Conservation (phyloP, 2,888 invertebrate species). For the Glaucopsyche alexis region DNA sequence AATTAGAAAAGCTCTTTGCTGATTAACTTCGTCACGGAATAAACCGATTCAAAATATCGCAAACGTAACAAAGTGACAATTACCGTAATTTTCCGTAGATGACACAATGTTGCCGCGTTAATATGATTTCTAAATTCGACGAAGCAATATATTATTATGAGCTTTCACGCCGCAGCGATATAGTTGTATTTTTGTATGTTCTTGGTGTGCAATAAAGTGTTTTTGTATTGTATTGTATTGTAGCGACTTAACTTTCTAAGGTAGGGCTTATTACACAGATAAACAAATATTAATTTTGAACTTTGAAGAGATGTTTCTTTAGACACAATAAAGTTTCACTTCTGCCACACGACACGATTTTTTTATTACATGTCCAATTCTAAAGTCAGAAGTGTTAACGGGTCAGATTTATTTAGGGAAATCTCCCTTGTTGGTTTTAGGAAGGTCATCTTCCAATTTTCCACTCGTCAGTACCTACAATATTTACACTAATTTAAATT, state of each 20-base stretch:
- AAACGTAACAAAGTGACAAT: not conserved
- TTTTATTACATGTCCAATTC: not conserved
- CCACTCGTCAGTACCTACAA: not conserved
- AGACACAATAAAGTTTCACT: too few species aligned
- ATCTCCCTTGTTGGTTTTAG: not conserved
- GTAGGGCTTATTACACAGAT: too few species aligned
- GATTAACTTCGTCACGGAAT: not conserved
- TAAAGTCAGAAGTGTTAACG: not conserved
- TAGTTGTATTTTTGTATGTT: too few species aligned
- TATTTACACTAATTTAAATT: conserved; percentile 1
- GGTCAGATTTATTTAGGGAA: conserved; percentile 1
- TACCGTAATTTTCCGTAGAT: not conserved
- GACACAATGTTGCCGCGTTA: not conserved
- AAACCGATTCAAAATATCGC: not conserved
- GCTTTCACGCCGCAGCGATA: not conserved
- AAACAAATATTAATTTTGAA: too few species aligned
- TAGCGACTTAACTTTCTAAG: too few species aligned
- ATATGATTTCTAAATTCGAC: not conserved
- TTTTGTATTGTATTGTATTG: too few species aligned
- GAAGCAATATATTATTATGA: not conserved
- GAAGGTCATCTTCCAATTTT: not conserved
- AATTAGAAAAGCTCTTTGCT: not conserved
- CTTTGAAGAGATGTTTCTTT: too few species aligned
- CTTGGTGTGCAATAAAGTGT: too few species aligned
- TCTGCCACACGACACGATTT: too few species aligned